Base-by-base conservation (phyloP, 2,888 invertebrate species). In the Oscheius sp. region DNA sequence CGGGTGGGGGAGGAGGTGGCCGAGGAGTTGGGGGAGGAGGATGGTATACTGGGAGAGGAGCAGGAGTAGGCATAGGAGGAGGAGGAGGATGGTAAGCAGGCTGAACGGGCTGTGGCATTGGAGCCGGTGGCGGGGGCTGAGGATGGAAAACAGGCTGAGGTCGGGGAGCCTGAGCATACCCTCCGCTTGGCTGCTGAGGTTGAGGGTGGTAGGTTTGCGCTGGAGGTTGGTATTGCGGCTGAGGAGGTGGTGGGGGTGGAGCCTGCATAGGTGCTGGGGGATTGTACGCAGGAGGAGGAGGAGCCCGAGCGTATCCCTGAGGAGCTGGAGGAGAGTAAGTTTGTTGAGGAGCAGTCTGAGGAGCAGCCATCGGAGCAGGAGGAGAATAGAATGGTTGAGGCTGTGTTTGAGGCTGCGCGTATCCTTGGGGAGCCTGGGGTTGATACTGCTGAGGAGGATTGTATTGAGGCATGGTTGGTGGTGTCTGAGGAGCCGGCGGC, bases 21-120 rank as follows among this genome's bases (percentile, higher is more conserved):
- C 35, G 59, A 60, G 59, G 59, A 2, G 59, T 33, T 2, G 59
- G 42, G 42, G 68, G 59, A 11, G 59, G 59, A 60, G 59, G 29
- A 10, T 21, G 3, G 33, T 60, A 60, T 11, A 13, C 32, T 0
- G 68, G 68, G n/a, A 33, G 51, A 9, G 68, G 68, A 55, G 55
- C 55, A 53, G 68, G 55, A 37, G 53, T 32, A 55, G 68, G 42
- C 1, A 33, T 13, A 4, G 32, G 66, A 66, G 3, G 51, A 21
- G 51, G 35, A 29, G 50, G 51, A n/a, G 21, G 21, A 3, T 13
- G 65, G 48, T 47, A 50, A 29, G 50, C 50, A 2, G 48, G 62
- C 2, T 10, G 65, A n/a, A 21, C 13, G 35, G 33, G 37, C 9
- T 9, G 11, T 2, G 48, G 65, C 35, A 29, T 50, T 13, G 65